A percentile compares a stretch with the other conserved stretches of the same genome.
phyloP scores from a whole-genome alignment of 2,888 invertebrate species.

The Drosophila neonasuta region DNA sequence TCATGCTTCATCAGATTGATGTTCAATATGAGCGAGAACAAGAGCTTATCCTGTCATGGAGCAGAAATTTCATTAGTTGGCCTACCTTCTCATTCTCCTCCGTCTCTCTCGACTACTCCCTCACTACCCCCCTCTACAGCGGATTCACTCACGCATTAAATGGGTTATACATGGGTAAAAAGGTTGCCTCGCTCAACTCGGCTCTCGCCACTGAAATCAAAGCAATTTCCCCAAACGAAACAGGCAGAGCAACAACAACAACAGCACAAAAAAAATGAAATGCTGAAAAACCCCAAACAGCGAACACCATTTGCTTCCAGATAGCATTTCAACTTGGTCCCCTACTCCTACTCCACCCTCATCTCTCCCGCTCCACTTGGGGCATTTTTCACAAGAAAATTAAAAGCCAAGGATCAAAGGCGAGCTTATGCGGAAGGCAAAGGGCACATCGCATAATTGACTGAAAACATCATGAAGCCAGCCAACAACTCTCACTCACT shows the following conservation, averaged over 20 bases:
- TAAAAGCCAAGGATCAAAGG: conserved; percentile 66
- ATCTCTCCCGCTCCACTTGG: background rate
- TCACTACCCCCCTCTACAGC: background rate
- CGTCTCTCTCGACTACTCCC: background rate
- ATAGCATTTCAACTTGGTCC: conserved; percentile 37
- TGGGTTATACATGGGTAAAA: conserved; percentile 43
- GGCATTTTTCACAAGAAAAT: conserved; percentile 45
- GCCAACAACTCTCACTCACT: conserved; percentile 23
- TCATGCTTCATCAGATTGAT: conserved; percentile 88
- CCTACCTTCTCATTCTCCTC: background rate
- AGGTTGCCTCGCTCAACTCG: conserved; percentile 30
- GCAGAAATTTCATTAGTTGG: conserved; percentile 51
- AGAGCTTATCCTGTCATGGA: conserved; percentile 89
- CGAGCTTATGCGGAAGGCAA: conserved; percentile 17
- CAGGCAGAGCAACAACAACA: background rate
- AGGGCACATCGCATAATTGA: conserved; percentile 62
- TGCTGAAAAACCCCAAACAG: conserved; percentile 23
- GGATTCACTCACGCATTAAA: conserved; percentile 55
- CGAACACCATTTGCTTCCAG: conserved; percentile 24
- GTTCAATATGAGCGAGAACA: conserved; percentile 91
- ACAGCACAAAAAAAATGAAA: background rate
- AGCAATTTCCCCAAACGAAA: conserved; percentile 19
- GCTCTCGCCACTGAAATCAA: conserved; percentile 45
- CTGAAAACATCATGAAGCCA: conserved; percentile 64
- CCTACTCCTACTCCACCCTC: conserved; percentile 8